A percentile compares a stretch with the other conserved stretches of the same genome.
These are phyloP conservation scores for Hydrotaea diabolus DNA, from an alignment of 2,888 invertebrate species.

Conservation along the genomic window DNA sequence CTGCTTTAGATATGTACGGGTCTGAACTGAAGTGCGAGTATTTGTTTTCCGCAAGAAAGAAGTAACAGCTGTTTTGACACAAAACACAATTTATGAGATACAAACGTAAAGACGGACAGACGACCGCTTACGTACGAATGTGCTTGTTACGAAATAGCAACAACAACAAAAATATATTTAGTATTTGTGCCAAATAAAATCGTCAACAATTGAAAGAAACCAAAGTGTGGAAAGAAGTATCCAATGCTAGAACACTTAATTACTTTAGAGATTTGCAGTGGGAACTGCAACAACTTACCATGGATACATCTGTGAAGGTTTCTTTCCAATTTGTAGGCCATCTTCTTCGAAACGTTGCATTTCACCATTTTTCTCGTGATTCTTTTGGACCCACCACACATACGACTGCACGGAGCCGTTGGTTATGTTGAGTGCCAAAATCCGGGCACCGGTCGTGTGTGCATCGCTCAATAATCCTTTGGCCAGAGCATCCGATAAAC, in stretches of 20 bases:
- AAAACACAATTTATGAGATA: slow-evolving; percentile 42
- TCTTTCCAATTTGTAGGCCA: slow-evolving; percentile 83
- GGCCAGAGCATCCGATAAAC: slow-evolving; percentile 87
- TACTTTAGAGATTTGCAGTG: slow-evolving; percentile 20
- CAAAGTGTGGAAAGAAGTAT: background rate
- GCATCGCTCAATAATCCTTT: slow-evolving; percentile 86
- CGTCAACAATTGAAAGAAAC: slow-evolving; percentile 27
- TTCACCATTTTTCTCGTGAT: slow-evolving; percentile 77
- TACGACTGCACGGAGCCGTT: slow-evolving; percentile 83
- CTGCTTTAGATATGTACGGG: no score
- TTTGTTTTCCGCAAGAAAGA: slow-evolving; percentile 25
- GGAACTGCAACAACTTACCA: slow-evolving; percentile 83
- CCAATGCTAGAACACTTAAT: slow-evolving; percentile 26
- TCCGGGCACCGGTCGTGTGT: slow-evolving; percentile 83
- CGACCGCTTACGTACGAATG: background rate
- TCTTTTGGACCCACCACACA: slow-evolving; percentile 83
- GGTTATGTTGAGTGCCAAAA: slow-evolving; percentile 84
- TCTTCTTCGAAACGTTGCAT: slow-evolving; percentile 83
- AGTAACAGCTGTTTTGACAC: slow-evolving; percentile 21
- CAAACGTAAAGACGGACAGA: background rate
- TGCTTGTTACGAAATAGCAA: background rate
- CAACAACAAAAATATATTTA: background rate
- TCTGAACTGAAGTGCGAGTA: background rate
- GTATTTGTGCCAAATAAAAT: slow-evolving; percentile 34
- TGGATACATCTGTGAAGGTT: slow-evolving; percentile 86